phyloP scores from a whole-genome alignment of 2,888 invertebrate genomes.

The Archips crataeganus region DNA sequence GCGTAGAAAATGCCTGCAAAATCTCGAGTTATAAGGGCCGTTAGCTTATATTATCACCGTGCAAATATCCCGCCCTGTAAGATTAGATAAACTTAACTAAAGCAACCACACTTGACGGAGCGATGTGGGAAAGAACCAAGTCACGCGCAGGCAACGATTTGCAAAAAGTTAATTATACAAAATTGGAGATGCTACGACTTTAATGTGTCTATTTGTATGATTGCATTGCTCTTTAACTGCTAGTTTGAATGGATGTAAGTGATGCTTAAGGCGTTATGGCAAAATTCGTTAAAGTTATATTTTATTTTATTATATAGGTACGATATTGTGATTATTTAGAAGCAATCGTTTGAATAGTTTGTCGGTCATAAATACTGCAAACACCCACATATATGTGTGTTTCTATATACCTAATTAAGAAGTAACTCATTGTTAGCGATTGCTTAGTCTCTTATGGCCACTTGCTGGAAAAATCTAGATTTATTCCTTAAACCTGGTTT shows the following conservation, averaged over 20 bases:
- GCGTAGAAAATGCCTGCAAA: constrained; percentile 58
- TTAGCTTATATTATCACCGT: constrained; percentile 75
- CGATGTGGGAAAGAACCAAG: constrained; percentile 35
- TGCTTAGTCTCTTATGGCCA: no score
- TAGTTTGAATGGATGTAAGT: constrained; percentile 8
- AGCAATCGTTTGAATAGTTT: no score
- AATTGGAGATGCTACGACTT: constrained; percentile 27
- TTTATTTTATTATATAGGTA: background rate
- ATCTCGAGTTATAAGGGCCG: constrained; percentile 72
- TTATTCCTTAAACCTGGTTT: no score
- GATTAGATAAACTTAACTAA: constrained; percentile 77
- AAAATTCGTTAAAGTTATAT: constrained; percentile 23
- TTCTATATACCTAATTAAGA: no score
- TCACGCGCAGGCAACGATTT: constrained; percentile 27
- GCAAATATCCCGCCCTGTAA: constrained; percentile 80
- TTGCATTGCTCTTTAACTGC: constrained; percentile 31
- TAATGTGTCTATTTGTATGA: constrained; percentile 36
- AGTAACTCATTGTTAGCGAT: no score
- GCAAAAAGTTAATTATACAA: constrained; percentile 38
- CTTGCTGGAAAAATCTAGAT: no score
- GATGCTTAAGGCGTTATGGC: constrained; percentile 29
- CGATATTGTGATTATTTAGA: no score
- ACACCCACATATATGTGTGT: no score
- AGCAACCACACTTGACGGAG: constrained; percentile 17
- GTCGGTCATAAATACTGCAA: no score